Percentiles rank a stretch among this genome's conserved stretches.
These are phyloP conservation scores for Porphyrio hochstetteri DNA, from an alignment of 2,113 vertebrate species.

Conservation along the genomic window DNA sequence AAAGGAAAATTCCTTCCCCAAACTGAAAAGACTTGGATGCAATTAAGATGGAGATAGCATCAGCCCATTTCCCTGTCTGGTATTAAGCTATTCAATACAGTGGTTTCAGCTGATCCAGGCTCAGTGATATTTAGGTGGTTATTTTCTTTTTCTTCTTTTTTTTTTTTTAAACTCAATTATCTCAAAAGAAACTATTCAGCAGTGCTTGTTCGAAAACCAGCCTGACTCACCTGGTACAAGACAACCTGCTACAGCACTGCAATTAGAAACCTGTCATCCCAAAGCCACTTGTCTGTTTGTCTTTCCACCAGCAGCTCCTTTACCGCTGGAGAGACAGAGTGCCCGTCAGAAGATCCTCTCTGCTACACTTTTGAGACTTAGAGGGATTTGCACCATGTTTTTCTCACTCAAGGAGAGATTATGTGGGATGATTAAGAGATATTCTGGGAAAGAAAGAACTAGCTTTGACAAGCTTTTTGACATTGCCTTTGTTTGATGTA, in stretches of 20 bases:
- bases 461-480: neutral
- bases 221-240: neutral
- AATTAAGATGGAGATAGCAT: slow-evolving; percentile 32
- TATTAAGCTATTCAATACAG: neutral
- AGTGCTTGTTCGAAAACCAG: slow-evolving; percentile 26
- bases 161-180: neutral
- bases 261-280: neutral
- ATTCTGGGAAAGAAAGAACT: neutral
- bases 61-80: slow-evolving; percentile 4
- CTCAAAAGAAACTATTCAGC: slow-evolving; percentile 30
- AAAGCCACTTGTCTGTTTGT: neutral
- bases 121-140: neutral
- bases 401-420: slow-evolving; percentile 15
- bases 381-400: slow-evolving; percentile 24
- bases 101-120: neutral
- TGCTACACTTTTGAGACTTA: slow-evolving; percentile 21
- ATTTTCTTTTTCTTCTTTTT: neutral
- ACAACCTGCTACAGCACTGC: neutral
- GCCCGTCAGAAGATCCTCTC: neutral
- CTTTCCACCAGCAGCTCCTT: neutral
- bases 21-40: neutral
- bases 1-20: slow-evolving; percentile 28
- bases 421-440: slow-evolving; percentile 31
- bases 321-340: neutral
- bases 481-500: neutral